A percentile compares a stretch with the other conserved stretches of the same genome.
Evolutionary conservation across 2,113 vertebrate genomes (phyloP).

Genomic region (Shinisaurus crocodilurus): DNA sequence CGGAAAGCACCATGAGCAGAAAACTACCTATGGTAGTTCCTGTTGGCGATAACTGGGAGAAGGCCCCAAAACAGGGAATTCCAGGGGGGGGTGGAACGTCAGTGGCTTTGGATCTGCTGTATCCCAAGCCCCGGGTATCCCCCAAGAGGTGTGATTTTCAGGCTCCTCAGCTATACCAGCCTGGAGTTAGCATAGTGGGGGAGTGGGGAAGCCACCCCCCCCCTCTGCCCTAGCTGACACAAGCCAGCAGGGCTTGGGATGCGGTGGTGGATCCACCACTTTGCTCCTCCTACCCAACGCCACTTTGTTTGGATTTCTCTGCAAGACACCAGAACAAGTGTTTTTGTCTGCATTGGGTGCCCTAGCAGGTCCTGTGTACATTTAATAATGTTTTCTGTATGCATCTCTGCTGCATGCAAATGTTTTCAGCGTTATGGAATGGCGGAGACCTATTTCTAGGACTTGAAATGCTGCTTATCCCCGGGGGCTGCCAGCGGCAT

Average conservation of each 20-base stretch:
- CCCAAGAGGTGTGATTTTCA: no score
- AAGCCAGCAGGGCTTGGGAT: no score
- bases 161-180: background rate
- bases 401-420: background rate
- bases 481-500: background rate
- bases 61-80: background rate
- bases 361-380: background rate
- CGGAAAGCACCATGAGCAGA: no score
- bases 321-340: background rate
- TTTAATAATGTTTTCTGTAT: background rate
- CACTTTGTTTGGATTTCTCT: background rate
- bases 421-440: background rate
- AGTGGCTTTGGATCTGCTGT: background rate
- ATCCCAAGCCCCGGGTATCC: background rate
- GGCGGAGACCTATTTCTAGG: background rate
- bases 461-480: background rate
- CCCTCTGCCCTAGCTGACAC: background rate
- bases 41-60: background rate
- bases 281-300: background rate
- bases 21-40: background rate
- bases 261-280: background rate
- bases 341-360: background rate
- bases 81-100: no score
- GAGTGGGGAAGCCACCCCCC: background rate
- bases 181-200: background rate